Evolutionary conservation across 1,140 invertebrate genomes (phyloP).

Genomic region (Sarcophaga peregrina): DNA sequence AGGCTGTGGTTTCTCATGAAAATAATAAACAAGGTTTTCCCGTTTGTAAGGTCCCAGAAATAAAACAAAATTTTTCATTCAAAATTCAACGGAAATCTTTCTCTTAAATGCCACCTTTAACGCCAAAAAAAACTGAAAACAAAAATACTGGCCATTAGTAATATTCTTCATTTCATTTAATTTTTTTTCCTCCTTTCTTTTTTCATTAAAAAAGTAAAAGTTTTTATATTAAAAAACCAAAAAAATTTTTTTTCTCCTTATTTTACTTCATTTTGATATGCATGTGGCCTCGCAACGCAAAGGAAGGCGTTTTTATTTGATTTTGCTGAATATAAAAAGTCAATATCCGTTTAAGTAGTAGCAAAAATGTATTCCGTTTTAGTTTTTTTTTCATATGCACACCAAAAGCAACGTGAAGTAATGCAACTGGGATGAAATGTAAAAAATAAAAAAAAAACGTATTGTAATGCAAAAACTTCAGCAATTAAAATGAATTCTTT

Average conservation of each 20-base stretch:
- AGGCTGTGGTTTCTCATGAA: too few species aligned
- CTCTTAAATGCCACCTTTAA: too few species aligned
- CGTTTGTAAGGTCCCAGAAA: too few species aligned
- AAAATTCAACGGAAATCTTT: too few species aligned
- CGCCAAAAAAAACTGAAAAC: too few species aligned
- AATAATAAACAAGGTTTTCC: too few species aligned
- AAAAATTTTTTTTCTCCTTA: neutral
- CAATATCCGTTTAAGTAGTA: conserved; percentile 34
- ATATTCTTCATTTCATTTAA: too few species aligned
- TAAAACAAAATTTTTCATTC: too few species aligned
- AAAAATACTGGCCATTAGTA: too few species aligned
- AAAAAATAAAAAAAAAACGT: neutral
- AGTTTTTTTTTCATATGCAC: neutral
- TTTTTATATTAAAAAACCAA: conserved; percentile 2
- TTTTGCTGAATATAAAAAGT: conserved; percentile 25
- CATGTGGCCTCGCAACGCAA: neutral
- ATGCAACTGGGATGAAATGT: too few species aligned
- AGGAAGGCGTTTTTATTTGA: conserved; percentile 20
- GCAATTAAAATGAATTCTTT: conserved; percentile 38
- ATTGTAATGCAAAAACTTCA: conserved; percentile 37
- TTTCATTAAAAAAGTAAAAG: neutral
- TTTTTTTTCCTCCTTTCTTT: neutral
- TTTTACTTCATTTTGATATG: neutral
- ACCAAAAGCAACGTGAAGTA: neutral
- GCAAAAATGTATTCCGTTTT: neutral